Percentiles rank a stretch among this genome's conserved stretches.
These are phyloP conservation scores for Eupithecia abbreviata DNA, from an alignment of 2,888 invertebrate species.

Conservation along the genomic window DNA sequence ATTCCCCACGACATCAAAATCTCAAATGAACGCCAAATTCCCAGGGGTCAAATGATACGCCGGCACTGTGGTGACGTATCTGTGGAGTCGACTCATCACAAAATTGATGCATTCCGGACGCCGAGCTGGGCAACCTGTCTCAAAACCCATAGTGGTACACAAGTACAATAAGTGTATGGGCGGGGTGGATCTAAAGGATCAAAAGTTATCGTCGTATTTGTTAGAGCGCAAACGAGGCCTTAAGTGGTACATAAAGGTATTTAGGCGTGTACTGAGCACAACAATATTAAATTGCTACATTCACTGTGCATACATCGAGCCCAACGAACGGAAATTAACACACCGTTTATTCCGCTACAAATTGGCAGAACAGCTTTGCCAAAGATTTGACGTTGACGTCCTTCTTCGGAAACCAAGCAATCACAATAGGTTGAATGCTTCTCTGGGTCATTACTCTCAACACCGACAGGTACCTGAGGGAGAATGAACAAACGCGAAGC, in stretches of 20 bases:
- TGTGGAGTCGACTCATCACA: neutral
- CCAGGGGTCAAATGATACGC: neutral
- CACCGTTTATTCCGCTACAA: neutral
- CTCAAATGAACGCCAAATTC: constrained; percentile 17
- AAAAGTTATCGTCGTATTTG: neutral
- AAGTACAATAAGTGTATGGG: neutral
- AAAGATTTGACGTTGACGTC: neutral
- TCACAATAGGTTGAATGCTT: neutral
- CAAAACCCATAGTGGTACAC: neutral
- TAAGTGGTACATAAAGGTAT: constrained; percentile 6
- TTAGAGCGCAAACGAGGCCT: neutral
- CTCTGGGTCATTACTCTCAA: neutral
- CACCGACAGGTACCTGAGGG: neutral
- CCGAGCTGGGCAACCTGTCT: neutral
- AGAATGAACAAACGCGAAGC: neutral
- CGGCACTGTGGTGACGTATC: constrained; percentile 4
- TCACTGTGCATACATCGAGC: neutral
- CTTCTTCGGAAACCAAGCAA: neutral
- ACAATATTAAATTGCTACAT: neutral
- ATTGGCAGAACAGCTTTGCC: neutral
- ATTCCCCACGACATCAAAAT: constrained; percentile 9
- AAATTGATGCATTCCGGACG: neutral
- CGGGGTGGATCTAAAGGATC: too few relatives aligned
- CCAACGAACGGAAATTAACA: neutral
- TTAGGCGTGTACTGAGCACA: neutral